Evolutionary conservation across 2,888 invertebrate species (phyloP).

Genomic region (Metellina segmentata): DNA sequence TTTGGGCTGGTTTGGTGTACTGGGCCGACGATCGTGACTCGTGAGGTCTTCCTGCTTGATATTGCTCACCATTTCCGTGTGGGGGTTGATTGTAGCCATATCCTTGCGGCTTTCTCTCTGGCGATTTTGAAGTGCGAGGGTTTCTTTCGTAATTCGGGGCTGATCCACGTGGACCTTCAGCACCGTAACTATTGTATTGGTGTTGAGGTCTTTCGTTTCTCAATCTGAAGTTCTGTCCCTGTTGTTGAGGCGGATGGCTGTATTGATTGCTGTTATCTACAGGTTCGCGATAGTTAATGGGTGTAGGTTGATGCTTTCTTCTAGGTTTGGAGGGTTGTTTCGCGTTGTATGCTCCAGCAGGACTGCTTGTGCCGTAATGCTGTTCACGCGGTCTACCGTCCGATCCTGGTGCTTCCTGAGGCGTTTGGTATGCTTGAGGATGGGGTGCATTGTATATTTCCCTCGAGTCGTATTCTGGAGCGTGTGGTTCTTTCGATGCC

Average conservation of each 20-base stretch:
- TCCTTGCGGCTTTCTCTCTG: constrained; percentile 3
- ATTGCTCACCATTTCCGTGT: not conserved
- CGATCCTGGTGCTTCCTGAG: not conserved
- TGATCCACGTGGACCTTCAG: not conserved
- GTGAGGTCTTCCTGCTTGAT: not conserved
- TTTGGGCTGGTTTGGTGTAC: not conserved
- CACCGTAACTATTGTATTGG: not conserved
- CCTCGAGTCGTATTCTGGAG: not conserved
- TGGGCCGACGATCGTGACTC: constrained; percentile 17
- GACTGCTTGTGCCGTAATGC: not conserved
- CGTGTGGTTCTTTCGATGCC: not conserved
- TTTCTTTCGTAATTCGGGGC: not conserved
- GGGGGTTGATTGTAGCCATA: constrained; percentile 34
- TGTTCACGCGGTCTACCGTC: not conserved
- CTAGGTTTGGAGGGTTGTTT: not conserved
- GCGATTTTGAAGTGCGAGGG: not conserved
- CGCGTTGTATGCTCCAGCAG: not conserved
- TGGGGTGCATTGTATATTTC: not conserved
- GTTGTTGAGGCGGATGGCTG: constrained; percentile 8
- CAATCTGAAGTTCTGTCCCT: not conserved
- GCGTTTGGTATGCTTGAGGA: not conserved
- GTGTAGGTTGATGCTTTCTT: not conserved
- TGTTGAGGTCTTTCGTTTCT: constrained; percentile 10
- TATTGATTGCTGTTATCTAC: not conserved
- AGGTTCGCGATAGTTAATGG: not conserved